Evolutionary conservation across 2,888 invertebrate genomes (phyloP).

Genomic region (Agrotis ipsilon): DNA sequence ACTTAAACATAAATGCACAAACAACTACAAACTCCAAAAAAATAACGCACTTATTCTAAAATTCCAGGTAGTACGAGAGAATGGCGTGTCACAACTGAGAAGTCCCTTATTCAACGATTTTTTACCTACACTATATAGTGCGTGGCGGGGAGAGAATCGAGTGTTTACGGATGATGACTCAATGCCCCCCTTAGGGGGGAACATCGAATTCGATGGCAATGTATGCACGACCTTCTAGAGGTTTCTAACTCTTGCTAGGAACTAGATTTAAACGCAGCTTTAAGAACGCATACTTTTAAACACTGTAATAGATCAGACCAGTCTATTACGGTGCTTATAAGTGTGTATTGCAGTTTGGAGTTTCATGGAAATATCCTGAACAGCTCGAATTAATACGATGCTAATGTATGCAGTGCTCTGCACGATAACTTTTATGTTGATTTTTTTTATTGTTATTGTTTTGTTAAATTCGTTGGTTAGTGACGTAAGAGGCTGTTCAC

Average conservation of each 20-base stretch:
- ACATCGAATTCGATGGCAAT: constrained; percentile 86
- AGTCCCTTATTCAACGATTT: constrained; percentile 88
- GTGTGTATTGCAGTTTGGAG: neutral
- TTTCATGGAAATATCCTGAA: neutral
- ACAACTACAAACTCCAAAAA: neutral
- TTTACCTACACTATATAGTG: constrained; percentile 85
- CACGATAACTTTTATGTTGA: constrained; percentile 1
- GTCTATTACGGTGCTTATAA: neutral
- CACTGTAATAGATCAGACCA: neutral
- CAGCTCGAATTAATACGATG: neutral
- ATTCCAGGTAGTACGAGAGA: constrained; percentile 84
- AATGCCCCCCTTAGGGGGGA: constrained; percentile 69
- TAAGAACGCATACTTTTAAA: constrained; percentile 11
- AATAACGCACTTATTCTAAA: constrained; percentile 8
- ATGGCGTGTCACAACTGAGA: constrained; percentile 74
- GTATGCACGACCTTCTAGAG: constrained; percentile 85
- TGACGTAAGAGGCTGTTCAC: constrained; percentile 14
- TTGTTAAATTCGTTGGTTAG: constrained; percentile 58
- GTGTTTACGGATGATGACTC: constrained; percentile 71
- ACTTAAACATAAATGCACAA: too few relatives aligned
- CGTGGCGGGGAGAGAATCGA: constrained; percentile 79
- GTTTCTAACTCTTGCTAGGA: constrained; percentile 3
- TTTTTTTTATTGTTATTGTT: constrained; percentile 49
- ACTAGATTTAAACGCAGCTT: constrained; percentile 59
- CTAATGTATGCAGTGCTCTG: neutral